Base-by-base conservation (phyloP, 2,888 invertebrate genomes). In the Torymus auratus region DNA sequence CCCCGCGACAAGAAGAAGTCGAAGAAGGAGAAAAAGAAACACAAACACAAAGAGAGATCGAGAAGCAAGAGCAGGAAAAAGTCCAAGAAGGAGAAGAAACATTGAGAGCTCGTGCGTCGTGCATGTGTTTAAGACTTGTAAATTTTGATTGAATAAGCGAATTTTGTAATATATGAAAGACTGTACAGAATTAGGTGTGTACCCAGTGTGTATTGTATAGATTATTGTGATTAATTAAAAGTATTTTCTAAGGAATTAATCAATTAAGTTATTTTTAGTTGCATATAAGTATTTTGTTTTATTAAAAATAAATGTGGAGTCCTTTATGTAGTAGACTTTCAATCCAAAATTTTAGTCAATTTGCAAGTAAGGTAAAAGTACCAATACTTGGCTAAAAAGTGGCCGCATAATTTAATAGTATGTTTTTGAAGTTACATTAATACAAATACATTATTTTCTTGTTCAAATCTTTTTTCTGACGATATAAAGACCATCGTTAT, bases 11-110 rank as follows among this genome's bases (percentile, higher is more conserved):
- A 73, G 74, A 87, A 90, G 56, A 89, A 89, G 73, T 85, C 86
- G 3, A 91, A 90, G 73, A 90, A 90, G 58, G 87, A 88, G 50
- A 89, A 90, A 69, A 89, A 89, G 20, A 90, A 90, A 61, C 89
- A 88, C 50, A 91, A 89, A 69, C 88, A 89, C 70, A 87, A 87
- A 75, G 88, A 89, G 52, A 87, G 86, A 13, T 85, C 86, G 1
- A 88, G 85, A 60, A 88, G 87, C 62, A 90, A 87, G 82, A 87
- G 81, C 61, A 68, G 70, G 17, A 83, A 86, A 60, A 90, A 88
- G 78, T 88, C 88, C 28, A 89, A 88, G 62, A 89, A 88, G 79
- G 85, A 85, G 11, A 89, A 87, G 17, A 78, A 52, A 68, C 78
- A 82, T 62, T 80, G 28, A 28, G 28, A 7, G 28, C 28, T 28